Evolutionary conservation across 37 sponge, comb jelly and placozoan species (phyloP).

Genomic region (Aplysina aerophoba): DNA sequence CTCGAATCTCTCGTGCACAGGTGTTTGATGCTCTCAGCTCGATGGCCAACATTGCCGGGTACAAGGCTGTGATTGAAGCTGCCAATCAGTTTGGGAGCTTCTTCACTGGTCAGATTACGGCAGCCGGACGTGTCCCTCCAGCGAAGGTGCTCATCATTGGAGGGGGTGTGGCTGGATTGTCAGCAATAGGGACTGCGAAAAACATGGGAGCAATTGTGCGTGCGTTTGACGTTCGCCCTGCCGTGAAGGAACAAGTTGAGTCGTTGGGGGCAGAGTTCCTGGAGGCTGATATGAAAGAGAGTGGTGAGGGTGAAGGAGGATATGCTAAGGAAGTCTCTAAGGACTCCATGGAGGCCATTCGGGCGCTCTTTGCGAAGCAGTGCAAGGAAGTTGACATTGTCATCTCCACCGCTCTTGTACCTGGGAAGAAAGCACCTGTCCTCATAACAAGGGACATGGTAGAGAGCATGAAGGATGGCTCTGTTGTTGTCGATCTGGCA

Average conservation of each 20-base stretch:
- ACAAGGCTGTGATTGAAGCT: slow-evolving; percentile 90
- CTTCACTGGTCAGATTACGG: slow-evolving; percentile 97
- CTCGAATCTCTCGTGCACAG: slow-evolving; percentile 89
- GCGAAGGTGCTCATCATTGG: slow-evolving; percentile 94
- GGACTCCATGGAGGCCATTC: slow-evolving; percentile 90
- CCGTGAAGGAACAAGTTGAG: slow-evolving; percentile 91
- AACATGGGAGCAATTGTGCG: slow-evolving; percentile 96
- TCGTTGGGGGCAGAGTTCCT: slow-evolving; percentile 93
- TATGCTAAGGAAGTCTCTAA: slow-evolving; percentile 96
- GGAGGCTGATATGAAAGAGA: slow-evolving; percentile 80
- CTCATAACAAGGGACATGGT: slow-evolving; percentile 90
- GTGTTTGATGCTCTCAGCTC: slow-evolving; percentile 94
- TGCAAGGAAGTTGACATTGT: slow-evolving; percentile 93
- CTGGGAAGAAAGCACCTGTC: slow-evolving; percentile 92
- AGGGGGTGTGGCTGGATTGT: slow-evolving; percentile 92
- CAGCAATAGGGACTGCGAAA: slow-evolving; percentile 87
- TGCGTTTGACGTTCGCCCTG: slow-evolving; percentile 89
- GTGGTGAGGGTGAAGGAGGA: slow-evolving; percentile 90
- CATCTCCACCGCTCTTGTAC: slow-evolving; percentile 91
- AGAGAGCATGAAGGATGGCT: slow-evolving; percentile 91
- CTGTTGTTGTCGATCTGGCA: slow-evolving; percentile 93
- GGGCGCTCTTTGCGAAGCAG: slow-evolving; percentile 93
- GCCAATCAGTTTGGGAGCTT: slow-evolving; percentile 93
- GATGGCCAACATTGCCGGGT: slow-evolving; percentile 98
- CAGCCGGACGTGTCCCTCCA: slow-evolving; percentile 92